These are phyloP conservation scores for Hucho hucho DNA, from an alignment of 2,113 vertebrate genomes.

Conservation along the genomic window DNA sequence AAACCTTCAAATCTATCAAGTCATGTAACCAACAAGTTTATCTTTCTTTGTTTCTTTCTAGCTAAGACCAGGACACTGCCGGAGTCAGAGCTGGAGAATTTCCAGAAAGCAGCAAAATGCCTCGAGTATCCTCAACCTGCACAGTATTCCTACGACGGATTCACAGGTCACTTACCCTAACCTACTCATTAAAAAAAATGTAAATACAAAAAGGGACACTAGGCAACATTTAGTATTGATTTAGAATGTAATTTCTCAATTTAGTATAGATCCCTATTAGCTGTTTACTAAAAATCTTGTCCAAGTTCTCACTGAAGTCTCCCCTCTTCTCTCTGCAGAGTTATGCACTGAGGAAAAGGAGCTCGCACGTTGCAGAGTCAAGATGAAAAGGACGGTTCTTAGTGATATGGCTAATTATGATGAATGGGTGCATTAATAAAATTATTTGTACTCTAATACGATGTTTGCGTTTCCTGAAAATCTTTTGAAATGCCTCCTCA, in stretches of 20 bases:
- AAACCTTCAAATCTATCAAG: too few relatives aligned
- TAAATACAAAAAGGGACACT: too few relatives aligned
- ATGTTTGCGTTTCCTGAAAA: neutral
- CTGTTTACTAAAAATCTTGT: too few relatives aligned
- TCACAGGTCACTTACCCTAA: neutral
- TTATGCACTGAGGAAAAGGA: neutral
- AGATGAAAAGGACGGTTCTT: neutral
- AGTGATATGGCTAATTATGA: neutral
- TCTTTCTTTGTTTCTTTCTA: neutral
- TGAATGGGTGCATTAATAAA: too few relatives aligned
- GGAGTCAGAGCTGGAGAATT: neutral
- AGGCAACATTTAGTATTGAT: neutral
- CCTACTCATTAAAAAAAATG: neutral
- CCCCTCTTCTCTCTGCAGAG: neutral
- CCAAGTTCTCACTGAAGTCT: too few relatives aligned
- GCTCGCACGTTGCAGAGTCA: neutral
- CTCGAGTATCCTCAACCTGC: neutral
- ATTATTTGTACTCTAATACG: too few relatives aligned
- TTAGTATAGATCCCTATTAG: too few relatives aligned
- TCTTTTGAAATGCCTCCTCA: too few relatives aligned
- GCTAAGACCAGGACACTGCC: neutral
- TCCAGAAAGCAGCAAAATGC: neutral
- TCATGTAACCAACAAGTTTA: neutral
- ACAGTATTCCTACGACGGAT: neutral
- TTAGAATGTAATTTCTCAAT: too few relatives aligned